These are phyloP conservation scores for Adelognathus sp. DNA, from an alignment of 2,888 invertebrate genomes.

Conservation along the genomic window DNA sequence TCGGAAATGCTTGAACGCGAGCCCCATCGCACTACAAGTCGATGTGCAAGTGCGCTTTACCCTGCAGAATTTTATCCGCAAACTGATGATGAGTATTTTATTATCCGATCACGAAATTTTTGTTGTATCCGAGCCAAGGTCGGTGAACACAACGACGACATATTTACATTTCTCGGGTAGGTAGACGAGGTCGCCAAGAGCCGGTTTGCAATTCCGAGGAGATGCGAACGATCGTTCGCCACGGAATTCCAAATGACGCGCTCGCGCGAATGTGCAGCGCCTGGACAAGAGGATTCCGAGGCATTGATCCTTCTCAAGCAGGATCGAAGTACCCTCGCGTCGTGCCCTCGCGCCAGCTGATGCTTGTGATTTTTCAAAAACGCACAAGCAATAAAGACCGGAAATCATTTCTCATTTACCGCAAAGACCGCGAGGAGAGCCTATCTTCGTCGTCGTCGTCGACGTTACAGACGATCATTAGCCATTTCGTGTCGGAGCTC, in stretches of 20 bases:
- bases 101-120: conserved; percentile 24
- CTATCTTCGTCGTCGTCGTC: conserved; percentile 30
- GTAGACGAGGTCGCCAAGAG: conserved; percentile 43
- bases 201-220: conserved; percentile 53
- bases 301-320: conserved; percentile 40
- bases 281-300: neutral
- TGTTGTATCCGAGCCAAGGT: conserved; percentile 45
- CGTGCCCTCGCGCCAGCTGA: neutral
- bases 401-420: conserved; percentile 37
- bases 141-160: conserved; percentile 5
- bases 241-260: conserved; percentile 52
- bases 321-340: conserved; percentile 3
- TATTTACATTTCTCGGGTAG: conserved; percentile 37
- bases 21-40: no score
- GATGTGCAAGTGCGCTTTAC: no score
- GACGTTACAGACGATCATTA: conserved; percentile 28
- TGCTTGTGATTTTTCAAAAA: neutral
- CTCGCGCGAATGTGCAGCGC: conserved; percentile 7
- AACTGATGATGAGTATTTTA: neutral
- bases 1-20: no score
- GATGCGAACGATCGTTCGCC: conserved; percentile 45
- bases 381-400: neutral
- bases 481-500: conserved; percentile 24
- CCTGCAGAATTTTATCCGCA: neutral
- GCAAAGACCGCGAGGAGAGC: conserved; percentile 28